Evolutionary conservation across 2,113 vertebrate genomes (phyloP).

Genomic region (Sinocyclocheilus maitianheensis): DNA sequence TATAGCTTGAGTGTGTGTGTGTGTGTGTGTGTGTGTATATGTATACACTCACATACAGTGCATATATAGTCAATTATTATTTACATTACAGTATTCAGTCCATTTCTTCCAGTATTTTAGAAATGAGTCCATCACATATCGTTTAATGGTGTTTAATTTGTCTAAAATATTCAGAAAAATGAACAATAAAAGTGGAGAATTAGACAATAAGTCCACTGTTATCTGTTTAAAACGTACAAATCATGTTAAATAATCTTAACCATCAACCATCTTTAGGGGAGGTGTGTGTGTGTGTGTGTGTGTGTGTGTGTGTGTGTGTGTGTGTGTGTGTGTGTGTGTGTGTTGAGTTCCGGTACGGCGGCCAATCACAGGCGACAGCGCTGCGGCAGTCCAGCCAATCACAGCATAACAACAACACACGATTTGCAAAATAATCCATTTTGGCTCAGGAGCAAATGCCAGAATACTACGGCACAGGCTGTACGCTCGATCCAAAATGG

Average conservation of each 20-base stretch:
- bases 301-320: slow-evolving; percentile 47
- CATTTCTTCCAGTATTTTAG: too few species aligned
- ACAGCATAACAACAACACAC: slow-evolving; percentile 7
- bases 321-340: not conserved
- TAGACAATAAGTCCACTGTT: not conserved
- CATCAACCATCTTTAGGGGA: slow-evolving; percentile 40
- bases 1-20: not conserved
- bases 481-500: slow-evolving; percentile 24
- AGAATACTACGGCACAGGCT: not conserved
- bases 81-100: too few species aligned
- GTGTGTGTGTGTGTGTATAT: too few species aligned
- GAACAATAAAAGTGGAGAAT: not conserved
- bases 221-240: not conserved
- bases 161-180: too few species aligned
- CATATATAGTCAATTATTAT: too few species aligned
- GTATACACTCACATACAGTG: too few species aligned
- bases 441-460: slow-evolving; percentile 12
- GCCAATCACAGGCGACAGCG: slow-evolving; percentile 32
- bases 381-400: slow-evolving; percentile 20
- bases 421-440: slow-evolving; percentile 40
- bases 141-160: too few species aligned
- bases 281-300: slow-evolving; percentile 39
- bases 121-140: too few species aligned
- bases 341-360: slow-evolving; percentile 21
- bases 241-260: slow-evolving; percentile 5